Evolutionary conservation across 2,113 vertebrate species (phyloP).

Genomic region (Elanoides forficatus): DNA sequence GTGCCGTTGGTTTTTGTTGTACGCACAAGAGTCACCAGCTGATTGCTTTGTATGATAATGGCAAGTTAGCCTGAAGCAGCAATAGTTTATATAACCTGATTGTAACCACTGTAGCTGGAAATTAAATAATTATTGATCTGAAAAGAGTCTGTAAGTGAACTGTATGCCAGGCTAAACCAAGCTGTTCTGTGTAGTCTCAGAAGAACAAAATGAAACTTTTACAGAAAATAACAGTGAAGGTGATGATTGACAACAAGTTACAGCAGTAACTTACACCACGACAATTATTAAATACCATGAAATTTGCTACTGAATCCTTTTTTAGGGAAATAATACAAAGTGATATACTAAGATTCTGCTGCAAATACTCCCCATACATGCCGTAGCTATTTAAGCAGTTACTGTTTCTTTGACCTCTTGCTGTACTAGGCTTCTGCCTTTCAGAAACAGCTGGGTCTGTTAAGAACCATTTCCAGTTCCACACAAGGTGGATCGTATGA

Average conservation of each 20-base stretch:
- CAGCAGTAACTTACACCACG: rapidly evolving
- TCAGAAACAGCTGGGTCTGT: slow-evolving; percentile 85
- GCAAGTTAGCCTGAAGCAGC: neutral
- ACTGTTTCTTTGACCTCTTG: slow-evolving; percentile 32
- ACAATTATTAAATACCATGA: rapidly evolving
- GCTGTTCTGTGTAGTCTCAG: neutral
- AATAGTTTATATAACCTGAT: neutral
- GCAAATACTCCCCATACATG: neutral
- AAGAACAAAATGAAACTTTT: neutral
- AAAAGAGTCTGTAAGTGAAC: neutral
- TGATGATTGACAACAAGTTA: neutral
- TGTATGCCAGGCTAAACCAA: rapidly evolving
- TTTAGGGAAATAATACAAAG: neutral
- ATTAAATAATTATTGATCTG: neutral
- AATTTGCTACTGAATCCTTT: rapidly evolving
- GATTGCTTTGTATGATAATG: rapidly evolving
- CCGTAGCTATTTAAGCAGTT: neutral
- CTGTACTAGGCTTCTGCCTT: slow-evolving; percentile 30
- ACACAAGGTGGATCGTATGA: slow-evolving; percentile 85
- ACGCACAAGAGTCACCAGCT: neutral
- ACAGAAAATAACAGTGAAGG: neutral
- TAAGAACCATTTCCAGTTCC: slow-evolving; percentile 86
- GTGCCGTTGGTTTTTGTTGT: rapidly evolving
- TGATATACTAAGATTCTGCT: neutral
- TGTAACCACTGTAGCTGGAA: neutral